Conservation (phyloP, 2,113 vertebrate species). For the Mustelus asterias region DNA sequence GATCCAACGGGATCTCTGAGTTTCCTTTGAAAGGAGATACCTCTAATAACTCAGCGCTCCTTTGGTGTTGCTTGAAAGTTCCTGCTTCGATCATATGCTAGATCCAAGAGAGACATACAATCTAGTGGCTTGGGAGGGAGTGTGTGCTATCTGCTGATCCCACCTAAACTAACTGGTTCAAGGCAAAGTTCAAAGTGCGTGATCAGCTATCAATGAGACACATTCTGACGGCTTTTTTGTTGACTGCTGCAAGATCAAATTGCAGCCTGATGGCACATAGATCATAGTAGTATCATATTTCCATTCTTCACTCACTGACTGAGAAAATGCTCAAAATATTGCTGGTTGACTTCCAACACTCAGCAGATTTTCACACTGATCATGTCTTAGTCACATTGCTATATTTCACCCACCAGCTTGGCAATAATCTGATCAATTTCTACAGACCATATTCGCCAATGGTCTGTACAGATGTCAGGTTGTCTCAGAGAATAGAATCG, state of each 20-base stretch:
- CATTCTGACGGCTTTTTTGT: background rate
- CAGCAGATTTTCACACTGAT: background rate
- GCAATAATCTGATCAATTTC: background rate
- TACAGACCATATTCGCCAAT: too few species aligned
- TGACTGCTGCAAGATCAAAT: background rate
- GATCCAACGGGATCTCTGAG: background rate
- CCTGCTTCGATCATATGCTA: background rate
- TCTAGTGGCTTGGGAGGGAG: background rate
- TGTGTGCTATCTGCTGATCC: background rate
- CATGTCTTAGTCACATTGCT: background rate
- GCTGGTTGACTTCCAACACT: background rate
- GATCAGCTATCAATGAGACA: background rate
- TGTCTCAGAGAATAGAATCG: too few species aligned
- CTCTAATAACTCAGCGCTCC: background rate
- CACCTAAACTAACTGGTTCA: background rate
- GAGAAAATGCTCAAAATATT: background rate
- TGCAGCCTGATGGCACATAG: background rate
- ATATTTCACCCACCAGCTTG: background rate
- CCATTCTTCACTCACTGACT: background rate
- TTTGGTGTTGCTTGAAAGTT: background rate
- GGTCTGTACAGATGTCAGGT: background rate
- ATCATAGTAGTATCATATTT: background rate
- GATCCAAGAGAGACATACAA: background rate
- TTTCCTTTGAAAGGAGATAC: background rate
- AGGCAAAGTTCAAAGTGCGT: background rate